These are phyloP conservation scores for Paratilapia polleni DNA, from an alignment of 2,113 vertebrate species.

Conservation along the genomic window DNA sequence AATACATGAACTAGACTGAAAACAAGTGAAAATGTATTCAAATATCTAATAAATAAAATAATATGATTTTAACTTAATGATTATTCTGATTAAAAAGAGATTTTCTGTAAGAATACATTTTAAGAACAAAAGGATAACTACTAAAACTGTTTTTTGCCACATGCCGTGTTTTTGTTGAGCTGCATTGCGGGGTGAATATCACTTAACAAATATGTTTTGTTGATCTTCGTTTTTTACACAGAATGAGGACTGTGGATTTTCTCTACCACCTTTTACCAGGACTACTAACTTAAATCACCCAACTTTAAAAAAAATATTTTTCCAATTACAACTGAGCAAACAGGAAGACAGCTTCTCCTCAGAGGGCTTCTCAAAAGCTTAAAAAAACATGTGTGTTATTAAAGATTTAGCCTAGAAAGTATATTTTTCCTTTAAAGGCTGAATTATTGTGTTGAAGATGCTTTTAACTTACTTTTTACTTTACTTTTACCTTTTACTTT, in stretches of 20 bases:
- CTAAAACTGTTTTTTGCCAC: no score
- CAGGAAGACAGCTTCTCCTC: fast-evolving
- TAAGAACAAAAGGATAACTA: not conserved
- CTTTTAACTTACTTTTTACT: not conserved
- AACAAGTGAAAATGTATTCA: no score
- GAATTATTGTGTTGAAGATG: not conserved
- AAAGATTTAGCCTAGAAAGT: not conserved
- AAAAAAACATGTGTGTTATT: not conserved
- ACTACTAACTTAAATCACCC: not conserved
- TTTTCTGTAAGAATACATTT: not conserved
- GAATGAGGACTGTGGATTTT: no score
- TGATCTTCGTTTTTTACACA: no score
- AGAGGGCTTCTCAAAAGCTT: not conserved
- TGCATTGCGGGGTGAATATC: no score
- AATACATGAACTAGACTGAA: no score
- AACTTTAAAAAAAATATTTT: not conserved
- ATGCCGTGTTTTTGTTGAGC: no score
- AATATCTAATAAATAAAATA: no score
- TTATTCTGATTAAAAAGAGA: fast-evolving
- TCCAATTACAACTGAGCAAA: not conserved
- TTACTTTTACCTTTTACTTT: no score
- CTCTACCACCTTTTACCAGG: not conserved
- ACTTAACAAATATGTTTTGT: no score
- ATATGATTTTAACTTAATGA: not conserved
- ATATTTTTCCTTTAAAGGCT: not conserved